These are phyloP conservation scores for Albula goreensis DNA, from an alignment of 2,113 vertebrate species.

Conservation along the genomic window DNA sequence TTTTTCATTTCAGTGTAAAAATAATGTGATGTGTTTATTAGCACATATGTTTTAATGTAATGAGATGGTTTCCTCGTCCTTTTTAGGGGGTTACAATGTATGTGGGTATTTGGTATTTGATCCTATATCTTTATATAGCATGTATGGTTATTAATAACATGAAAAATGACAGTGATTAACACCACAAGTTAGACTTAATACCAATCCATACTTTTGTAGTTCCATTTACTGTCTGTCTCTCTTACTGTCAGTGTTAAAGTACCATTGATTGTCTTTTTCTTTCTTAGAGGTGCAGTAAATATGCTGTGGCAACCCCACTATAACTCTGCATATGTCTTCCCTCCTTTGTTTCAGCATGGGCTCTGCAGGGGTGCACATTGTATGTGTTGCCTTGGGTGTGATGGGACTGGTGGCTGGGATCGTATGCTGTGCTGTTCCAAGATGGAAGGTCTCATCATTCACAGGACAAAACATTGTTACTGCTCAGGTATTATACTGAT, in stretches of 20 bases:
- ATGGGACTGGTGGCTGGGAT: conserved; percentile 66
- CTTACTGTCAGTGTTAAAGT: neutral
- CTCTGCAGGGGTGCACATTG: conserved; percentile 62
- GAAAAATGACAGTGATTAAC: too few relatives aligned
- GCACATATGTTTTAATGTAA: too few relatives aligned
- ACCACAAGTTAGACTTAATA: too few relatives aligned
- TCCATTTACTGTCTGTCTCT: neutral
- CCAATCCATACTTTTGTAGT: too few relatives aligned
- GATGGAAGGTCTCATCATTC: conserved; percentile 71
- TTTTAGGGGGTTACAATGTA: too few relatives aligned
- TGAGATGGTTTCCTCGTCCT: too few relatives aligned
- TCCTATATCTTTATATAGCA: too few relatives aligned
- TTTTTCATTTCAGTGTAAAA: too few relatives aligned
- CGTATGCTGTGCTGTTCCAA: conserved; percentile 64
- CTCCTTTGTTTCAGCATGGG: conserved; percentile 63
- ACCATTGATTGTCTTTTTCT: neutral
- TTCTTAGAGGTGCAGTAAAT: neutral
- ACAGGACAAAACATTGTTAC: conserved; percentile 68
- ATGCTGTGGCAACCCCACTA: neutral
- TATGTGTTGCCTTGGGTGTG: conserved; percentile 63
- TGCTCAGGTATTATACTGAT: conserved; percentile 63
- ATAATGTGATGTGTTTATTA: too few relatives aligned
- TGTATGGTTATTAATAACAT: too few relatives aligned
- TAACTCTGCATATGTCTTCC: neutral
- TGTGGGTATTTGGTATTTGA: too few relatives aligned